A percentile compares a stretch with the other conserved stretches of the same genome.
These are phyloP conservation scores for Pseudolaguvia tuberculata DNA, from an alignment of 2,113 vertebrate genomes.

Conservation along the genomic window DNA sequence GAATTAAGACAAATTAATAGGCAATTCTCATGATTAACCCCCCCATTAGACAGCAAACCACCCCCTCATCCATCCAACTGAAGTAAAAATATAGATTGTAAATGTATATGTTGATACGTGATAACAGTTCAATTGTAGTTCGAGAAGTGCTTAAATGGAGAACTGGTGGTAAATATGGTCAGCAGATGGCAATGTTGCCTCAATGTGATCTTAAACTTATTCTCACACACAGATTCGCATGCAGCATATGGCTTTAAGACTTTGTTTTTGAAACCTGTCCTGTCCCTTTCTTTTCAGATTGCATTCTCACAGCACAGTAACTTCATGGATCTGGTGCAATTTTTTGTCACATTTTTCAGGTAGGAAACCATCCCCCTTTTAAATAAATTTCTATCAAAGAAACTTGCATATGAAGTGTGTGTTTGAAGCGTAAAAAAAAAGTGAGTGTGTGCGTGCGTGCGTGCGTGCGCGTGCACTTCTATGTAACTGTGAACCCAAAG, in stretches of 20 bases:
- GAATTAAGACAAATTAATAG: neutral
- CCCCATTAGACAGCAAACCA: no score
- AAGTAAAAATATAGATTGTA: no score
- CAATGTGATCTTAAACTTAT: slow-evolving; percentile 2
- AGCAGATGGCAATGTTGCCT: slow-evolving; percentile 48
- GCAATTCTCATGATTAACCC: neutral
- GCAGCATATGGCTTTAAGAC: neutral
- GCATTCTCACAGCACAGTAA: slow-evolving; percentile 99
- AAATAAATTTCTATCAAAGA: neutral
- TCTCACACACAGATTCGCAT: slow-evolving; percentile 4
- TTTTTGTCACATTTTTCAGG: slow-evolving; percentile 99
- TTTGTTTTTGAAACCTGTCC: slow-evolving; percentile 8
- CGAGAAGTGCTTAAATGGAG: neutral
- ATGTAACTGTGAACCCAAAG: no score
- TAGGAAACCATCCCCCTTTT: slow-evolving; percentile 53
- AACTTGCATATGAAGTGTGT: neutral
- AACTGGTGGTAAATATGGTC: neutral
- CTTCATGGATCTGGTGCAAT: slow-evolving; percentile 99
- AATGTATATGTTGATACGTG: neutral
- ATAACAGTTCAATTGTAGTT: neutral
- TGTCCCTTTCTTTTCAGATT: slow-evolving; percentile 72
- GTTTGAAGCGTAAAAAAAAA: neutral
- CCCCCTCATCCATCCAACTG: no score
- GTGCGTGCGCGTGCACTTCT: neutral
- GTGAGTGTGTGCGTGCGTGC: neutral